Percentiles rank a stretch among this genome's conserved stretches.
Conservation (phyloP, 2,113 vertebrate species). For the Siphamia tubifer region DNA sequence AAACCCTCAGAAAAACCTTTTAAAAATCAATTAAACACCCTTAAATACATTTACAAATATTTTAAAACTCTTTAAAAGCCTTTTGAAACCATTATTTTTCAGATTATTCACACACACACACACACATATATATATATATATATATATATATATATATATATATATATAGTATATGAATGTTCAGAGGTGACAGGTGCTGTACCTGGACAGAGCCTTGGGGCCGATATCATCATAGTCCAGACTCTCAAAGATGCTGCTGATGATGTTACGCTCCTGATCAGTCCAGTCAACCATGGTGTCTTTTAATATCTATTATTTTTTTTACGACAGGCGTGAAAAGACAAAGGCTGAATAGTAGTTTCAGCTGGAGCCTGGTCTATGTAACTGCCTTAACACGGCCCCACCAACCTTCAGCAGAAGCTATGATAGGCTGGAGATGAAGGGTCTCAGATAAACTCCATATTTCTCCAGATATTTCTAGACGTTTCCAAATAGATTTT, state of each 20-base stretch:
- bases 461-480: slow-evolving; percentile 35
- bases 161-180: too few species aligned
- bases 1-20: too few species aligned
- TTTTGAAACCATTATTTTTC: too few species aligned
- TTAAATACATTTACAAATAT: too few species aligned
- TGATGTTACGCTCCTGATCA: slow-evolving; percentile 58
- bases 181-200: not conserved
- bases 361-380: not conserved
- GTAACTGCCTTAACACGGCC: slow-evolving; percentile 26
- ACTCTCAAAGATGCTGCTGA: slow-evolving; percentile 61
- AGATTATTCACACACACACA: too few species aligned
- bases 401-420: slow-evolving; percentile 11
- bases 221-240: slow-evolving; percentile 72
- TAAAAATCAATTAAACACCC: too few species aligned
- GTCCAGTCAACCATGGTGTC: slow-evolving; percentile 77
- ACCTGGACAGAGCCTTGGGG: slow-evolving; percentile 73
- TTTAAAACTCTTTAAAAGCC: too few species aligned
- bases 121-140: too few species aligned
- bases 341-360: slow-evolving; percentile 31
- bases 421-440: slow-evolving; percentile 66
- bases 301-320: slow-evolving; percentile 8
- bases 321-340: slow-evolving; percentile 35
- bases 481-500: not conserved
- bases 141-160: too few species aligned
- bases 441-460: slow-evolving; percentile 35